Percentiles rank a stretch among this genome's conserved stretches.
These are phyloP conservation scores for Microctenopoma steveboyesi DNA, from an alignment of 2,797 vertebrate species.

Conservation along the genomic window DNA sequence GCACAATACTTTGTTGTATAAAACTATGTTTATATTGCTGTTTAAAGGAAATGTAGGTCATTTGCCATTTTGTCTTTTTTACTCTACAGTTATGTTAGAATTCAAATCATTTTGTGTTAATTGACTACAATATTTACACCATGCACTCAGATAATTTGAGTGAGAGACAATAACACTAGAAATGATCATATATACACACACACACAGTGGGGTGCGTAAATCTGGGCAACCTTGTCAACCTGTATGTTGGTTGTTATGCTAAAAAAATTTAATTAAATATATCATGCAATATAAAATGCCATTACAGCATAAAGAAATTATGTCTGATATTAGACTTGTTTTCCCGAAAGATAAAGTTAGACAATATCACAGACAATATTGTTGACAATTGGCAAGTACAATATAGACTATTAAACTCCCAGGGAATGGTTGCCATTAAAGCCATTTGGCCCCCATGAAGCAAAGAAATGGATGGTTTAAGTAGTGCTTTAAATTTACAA, in stretches of 20 bases:
- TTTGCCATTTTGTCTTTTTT: neutral
- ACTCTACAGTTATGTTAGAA: neutral
- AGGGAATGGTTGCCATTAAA: conserved; percentile 40
- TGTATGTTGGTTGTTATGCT: too few relatives aligned
- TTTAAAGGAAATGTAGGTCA: conserved; percentile 32
- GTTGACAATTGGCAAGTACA: conserved; percentile 51
- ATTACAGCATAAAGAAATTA: conserved; percentile 12
- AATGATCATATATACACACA: too few relatives aligned
- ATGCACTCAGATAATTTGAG: too few relatives aligned
- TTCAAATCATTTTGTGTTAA: too few relatives aligned
- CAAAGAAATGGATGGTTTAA: conserved; percentile 42
- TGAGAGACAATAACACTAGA: too few relatives aligned
- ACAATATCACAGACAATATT: conserved; percentile 20
- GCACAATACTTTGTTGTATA: conserved; percentile 40
- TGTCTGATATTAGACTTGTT: conserved; percentile 35
- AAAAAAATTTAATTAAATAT: too few relatives aligned
- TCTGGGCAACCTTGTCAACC: too few relatives aligned
- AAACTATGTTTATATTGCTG: conserved; percentile 48
- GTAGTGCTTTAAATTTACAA: conserved; percentile 50
- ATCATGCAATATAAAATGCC: neutral
- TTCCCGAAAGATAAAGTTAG: conserved; percentile 30
- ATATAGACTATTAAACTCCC: conserved; percentile 27
- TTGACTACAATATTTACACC: too few relatives aligned
- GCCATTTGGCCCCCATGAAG: conserved; percentile 49
- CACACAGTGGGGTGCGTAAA: too few relatives aligned